Evolutionary conservation across 2,113 vertebrate species (phyloP), one percentile per base, ranked within the genome.

Genomic region (Gnathonemus longibarbis): DNA sequence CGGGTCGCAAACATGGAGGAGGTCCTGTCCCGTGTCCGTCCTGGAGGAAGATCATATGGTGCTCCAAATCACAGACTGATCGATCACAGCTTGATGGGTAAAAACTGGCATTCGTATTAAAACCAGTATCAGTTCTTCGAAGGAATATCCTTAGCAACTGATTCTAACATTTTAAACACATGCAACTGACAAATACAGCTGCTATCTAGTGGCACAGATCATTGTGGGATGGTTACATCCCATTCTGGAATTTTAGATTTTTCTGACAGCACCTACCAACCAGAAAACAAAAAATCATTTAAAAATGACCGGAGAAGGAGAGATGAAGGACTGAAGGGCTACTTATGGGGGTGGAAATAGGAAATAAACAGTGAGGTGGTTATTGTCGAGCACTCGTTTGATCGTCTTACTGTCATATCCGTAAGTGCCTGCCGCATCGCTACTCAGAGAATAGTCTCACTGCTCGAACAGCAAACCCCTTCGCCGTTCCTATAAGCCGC

Each of bases 1-100:
- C 0, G 0, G 9, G 31, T 0, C 3, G 2, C 56, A 9, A 8
- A 9, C 2, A 11, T 1, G 58, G 3, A 11, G 11, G 31, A 19
- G 31, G 27, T 35, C 3, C 27, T 1, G 1, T 13, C n/a, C 3
- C 10, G 1, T 27, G 24, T 35, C 27, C 11, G 3, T 62, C 56
- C 56, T 62, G 21, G 24, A n/a, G 24, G 56, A 62, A 62, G 56
- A 62, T n/a, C 56, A n/a, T 62, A 58, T 62, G 56, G 56, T 62
- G 21, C n/a, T 62, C 56, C 24, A 10, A 9, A 10, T 66, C 24
- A 66, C 56, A 27, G 58, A 10, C 58, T n/a, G 6, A n/a, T 27
- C 58, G 2, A 3, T 66, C 58, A 27, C 9, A 11, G 58, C 58
- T n/a, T 66, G 58, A 66, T 10, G 8, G n/a, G 62, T 11, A 10